phyloP scores from a whole-genome alignment of 2,113 vertebrate species.

The Barnardius zonarius region DNA sequence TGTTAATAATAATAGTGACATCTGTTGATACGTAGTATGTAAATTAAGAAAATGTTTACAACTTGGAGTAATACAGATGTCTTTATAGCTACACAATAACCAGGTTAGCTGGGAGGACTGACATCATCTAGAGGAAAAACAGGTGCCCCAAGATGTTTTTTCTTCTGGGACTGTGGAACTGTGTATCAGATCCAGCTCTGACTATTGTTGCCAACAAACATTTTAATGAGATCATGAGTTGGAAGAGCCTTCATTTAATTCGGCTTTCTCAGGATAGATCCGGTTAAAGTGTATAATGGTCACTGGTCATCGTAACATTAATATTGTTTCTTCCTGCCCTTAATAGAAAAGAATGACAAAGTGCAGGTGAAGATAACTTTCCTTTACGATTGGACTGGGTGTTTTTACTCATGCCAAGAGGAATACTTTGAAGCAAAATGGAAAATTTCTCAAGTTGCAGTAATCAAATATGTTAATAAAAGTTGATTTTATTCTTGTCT shows the following conservation, averaged over 20 bases:
- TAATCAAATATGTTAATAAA: not conserved
- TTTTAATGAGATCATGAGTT: slow-evolving; percentile 5
- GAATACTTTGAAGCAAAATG: not conserved
- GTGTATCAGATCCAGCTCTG: not conserved
- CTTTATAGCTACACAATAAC: not conserved
- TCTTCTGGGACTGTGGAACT: not conserved
- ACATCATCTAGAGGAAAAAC: not conserved
- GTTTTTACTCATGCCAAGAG: not conserved
- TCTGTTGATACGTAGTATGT: not conserved
- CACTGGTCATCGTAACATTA: not conserved
- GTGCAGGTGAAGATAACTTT: not conserved
- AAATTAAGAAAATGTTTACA: not conserved
- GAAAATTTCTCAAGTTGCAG: not conserved
- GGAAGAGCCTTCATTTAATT: not conserved
- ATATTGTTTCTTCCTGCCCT: not conserved
- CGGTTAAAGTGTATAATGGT: not conserved
- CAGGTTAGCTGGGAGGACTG: not conserved
- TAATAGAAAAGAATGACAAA: not conserved
- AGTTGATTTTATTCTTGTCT: not conserved
- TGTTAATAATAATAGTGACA: not conserved
- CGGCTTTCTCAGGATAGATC: not conserved
- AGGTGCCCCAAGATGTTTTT: not conserved
- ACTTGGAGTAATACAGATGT: not conserved
- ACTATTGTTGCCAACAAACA: not conserved
- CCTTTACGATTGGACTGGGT: not conserved